These are phyloP conservation scores for Mustela erminea DNA, from an alignment of 2,797 vertebrate genomes.

Conservation along the genomic window DNA sequence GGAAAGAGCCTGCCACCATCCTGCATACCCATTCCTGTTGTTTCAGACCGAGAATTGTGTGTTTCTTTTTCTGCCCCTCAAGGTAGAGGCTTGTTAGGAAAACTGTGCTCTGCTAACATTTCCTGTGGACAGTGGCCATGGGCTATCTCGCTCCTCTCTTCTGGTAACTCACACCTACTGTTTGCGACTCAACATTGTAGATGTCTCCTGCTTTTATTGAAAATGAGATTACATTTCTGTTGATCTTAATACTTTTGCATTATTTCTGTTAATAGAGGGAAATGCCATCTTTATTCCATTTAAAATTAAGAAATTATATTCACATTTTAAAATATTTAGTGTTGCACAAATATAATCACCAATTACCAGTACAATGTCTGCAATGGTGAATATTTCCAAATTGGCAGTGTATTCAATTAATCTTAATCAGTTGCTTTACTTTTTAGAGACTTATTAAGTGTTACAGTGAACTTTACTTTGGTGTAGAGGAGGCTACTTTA, in stretches of 20 bases:
- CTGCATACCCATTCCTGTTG: neutral
- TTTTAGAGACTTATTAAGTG: neutral
- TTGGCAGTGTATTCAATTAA: neutral
- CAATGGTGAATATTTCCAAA: neutral
- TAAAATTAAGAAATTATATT: conserved; percentile 2
- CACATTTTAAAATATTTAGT: conserved; percentile 12
- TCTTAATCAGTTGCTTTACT: neutral
- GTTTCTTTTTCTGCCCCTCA: neutral
- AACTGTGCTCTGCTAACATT: neutral
- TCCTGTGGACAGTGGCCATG: neutral
- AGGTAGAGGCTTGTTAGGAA: neutral
- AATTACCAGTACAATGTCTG: neutral
- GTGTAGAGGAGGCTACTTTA: neutral
- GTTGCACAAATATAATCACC: neutral
- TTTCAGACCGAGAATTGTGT: neutral
- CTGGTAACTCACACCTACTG: neutral
- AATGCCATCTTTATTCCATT: neutral
- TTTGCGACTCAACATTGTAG: neutral
- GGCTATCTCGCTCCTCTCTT: neutral
- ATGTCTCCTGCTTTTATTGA: neutral
- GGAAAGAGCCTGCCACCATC: neutral
- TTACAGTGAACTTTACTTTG: conserved; percentile 9
- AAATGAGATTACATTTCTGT: neutral
- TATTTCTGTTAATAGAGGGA: conserved; percentile 26
- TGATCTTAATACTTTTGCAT: conserved; percentile 32